Evolutionary conservation across 2,797 vertebrate genomes (phyloP), one percentile per base, ranked within the genome.

Genomic region (Sebastes trivittatus): DNA sequence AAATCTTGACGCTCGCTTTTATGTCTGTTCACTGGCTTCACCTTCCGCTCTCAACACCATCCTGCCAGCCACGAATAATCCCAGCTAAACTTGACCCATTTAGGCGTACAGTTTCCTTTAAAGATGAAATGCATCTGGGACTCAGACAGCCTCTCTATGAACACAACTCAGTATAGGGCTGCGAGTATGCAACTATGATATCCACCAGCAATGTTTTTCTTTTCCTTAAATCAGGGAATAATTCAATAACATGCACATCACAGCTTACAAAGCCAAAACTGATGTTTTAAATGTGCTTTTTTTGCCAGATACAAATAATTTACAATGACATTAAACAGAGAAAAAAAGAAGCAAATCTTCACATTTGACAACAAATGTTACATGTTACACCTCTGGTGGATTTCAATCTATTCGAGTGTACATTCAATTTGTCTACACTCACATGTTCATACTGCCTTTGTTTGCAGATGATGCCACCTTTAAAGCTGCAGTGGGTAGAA

Each of bases 81-180:
- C 66, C 62, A 78, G 22, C 58, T 73, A 61, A 78, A 81, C 62
- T 72, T 77, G 74, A 69, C 62, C 77, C 52, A 61, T 80, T 85
- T 85, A 61, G 34, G 8, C 58, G 61, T 52, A 71, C 64, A 52
- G n/a, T 61, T 76, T 75, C 68, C 34, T 55, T 67, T 64, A 18
- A 66, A 75, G 58, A 72, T 75, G 79, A 78, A 70, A 78, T 75
- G 66, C 63, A 75, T 65, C 64, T 74, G 64, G 58, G 64, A 78
- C 67, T 63, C 78, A 64, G 70, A 72, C 72, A 58, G 46, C 34
- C 36, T 70, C 65, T 70, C 29, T 59, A 25, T n/a, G 13, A 73
- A 32, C 38, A 74, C 70, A 67, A 16, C 63, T 58, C 62, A 76
- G 30, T 18, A 60, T 7, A 71, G 7, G 4, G n/a, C 13, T 54